phyloP scores from a whole-genome alignment of 1,140 invertebrate species.

The Solenopsis fugax region DNA sequence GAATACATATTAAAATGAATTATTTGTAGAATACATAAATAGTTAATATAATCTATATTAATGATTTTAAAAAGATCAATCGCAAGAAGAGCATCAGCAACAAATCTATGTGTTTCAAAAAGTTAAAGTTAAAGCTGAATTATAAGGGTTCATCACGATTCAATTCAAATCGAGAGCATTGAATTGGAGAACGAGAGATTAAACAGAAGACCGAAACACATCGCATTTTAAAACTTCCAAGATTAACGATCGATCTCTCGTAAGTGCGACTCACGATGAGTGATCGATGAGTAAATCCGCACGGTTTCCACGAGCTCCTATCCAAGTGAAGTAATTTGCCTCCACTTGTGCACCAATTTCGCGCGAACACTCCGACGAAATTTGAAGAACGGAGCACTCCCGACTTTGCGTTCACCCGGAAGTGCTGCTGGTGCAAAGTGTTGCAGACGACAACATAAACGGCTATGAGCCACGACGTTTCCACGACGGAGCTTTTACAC shows the following conservation, averaged over 20 bases:
- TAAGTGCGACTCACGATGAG: constrained; percentile 10
- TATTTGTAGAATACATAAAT: not conserved
- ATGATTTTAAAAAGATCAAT: not conserved
- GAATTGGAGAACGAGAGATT: not conserved
- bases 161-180: not conserved
- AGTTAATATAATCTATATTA: not conserved
- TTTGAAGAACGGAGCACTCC: not conserved
- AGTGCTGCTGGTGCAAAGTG: not conserved
- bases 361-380: not conserved
- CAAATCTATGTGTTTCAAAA: not conserved
- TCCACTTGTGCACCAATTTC: not conserved
- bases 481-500: constrained; percentile 19
- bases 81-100: not conserved
- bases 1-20: not conserved
- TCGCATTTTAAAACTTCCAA: not conserved
- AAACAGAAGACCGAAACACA: not conserved
- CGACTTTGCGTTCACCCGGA: not conserved
- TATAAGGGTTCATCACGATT: not conserved
- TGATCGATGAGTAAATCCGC: constrained; percentile 33
- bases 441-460: not conserved
- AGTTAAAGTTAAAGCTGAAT: not conserved
- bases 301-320: not conserved
- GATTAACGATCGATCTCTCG: not conserved
- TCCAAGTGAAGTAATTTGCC: not conserved
- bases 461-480: constrained; percentile 35